A percentile compares a stretch with the other conserved stretches of the same genome.
Evolutionary conservation across 2,797 vertebrate species (phyloP).

Genomic region (Euphonia xanthogaster): DNA sequence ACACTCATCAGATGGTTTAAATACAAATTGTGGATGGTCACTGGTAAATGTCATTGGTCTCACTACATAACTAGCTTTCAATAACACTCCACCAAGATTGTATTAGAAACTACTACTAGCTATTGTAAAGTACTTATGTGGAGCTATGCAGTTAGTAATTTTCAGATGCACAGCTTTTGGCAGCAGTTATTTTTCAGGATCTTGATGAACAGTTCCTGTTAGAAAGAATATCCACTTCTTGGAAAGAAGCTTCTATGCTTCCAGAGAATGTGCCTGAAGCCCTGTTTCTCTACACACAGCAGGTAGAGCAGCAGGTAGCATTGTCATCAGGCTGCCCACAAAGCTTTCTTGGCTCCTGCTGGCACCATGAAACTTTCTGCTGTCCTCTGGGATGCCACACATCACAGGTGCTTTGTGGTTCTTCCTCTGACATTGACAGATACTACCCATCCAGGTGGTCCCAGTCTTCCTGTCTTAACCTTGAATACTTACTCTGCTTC

Average conservation of each 20-base stretch:
- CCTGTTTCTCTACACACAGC: neutral
- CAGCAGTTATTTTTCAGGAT: neutral
- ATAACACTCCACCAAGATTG: neutral
- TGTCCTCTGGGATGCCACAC: neutral
- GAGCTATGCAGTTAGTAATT: neutral
- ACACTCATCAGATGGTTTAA: neutral
- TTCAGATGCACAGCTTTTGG: neutral
- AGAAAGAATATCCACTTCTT: neutral
- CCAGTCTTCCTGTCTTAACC: neutral
- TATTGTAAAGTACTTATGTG: neutral
- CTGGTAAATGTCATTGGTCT: neutral
- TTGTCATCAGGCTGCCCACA: neutral
- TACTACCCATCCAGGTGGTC: neutral
- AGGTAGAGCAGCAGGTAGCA: neutral
- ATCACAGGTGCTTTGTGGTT: neutral
- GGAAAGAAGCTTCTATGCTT: neutral
- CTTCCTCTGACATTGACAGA: neutral
- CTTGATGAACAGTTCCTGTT: neutral
- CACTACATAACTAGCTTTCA: neutral
- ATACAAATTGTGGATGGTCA: neutral
- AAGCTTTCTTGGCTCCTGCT: neutral
- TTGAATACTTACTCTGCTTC: neutral
- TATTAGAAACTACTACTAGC: neutral
- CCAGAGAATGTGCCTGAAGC: neutral
- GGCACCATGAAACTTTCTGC: neutral